A percentile compares a stretch with the other conserved stretches of the same genome.
Evolutionary conservation across 2,113 vertebrate species (phyloP).

Genomic region (Triplophysa tibetana): DNA sequence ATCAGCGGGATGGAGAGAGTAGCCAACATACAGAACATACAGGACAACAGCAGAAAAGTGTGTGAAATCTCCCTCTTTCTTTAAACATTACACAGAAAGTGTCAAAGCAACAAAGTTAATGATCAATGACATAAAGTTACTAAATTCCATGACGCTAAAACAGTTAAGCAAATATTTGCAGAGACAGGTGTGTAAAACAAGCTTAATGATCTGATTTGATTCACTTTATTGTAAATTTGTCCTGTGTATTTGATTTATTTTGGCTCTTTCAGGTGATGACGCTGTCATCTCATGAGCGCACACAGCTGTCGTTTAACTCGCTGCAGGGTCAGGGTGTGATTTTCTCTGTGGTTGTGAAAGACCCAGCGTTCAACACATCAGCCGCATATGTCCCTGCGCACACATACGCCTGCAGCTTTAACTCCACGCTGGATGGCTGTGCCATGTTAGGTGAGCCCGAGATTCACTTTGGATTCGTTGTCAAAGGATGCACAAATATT

Average conservation of each 20-base stretch:
- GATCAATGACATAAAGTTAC: too few relatives aligned
- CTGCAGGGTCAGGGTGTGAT: slow-evolving; percentile 89
- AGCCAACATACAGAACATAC: slow-evolving; percentile 69
- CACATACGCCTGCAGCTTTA: slow-evolving; percentile 89
- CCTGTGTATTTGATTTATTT: background rate
- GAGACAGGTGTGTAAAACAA: too few relatives aligned
- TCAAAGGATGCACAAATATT: too few relatives aligned
- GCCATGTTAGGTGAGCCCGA: slow-evolving; percentile 75
- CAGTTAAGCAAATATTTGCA: too few relatives aligned
- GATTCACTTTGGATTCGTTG: too few relatives aligned
- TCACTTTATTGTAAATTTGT: background rate
- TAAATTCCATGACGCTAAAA: too few relatives aligned
- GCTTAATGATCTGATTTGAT: background rate
- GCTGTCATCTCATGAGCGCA: slow-evolving; percentile 75
- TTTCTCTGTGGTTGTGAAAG: slow-evolving; percentile 88
- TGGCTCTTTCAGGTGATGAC: slow-evolving; percentile 76
- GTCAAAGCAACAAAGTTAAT: too few relatives aligned
- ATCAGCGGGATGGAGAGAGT: slow-evolving; percentile 77
- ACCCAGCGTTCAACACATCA: slow-evolving; percentile 83
- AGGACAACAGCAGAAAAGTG: slow-evolving; percentile 75
- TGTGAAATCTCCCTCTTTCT: background rate
- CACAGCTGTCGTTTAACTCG: slow-evolving; percentile 78
- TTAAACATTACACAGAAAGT: background rate
- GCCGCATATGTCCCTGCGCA: slow-evolving; percentile 88
- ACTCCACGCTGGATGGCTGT: slow-evolving; percentile 75